These are phyloP conservation scores for Drosophila ironensis DNA, from an alignment of 1,140 invertebrate species.

Conservation along the genomic window DNA sequence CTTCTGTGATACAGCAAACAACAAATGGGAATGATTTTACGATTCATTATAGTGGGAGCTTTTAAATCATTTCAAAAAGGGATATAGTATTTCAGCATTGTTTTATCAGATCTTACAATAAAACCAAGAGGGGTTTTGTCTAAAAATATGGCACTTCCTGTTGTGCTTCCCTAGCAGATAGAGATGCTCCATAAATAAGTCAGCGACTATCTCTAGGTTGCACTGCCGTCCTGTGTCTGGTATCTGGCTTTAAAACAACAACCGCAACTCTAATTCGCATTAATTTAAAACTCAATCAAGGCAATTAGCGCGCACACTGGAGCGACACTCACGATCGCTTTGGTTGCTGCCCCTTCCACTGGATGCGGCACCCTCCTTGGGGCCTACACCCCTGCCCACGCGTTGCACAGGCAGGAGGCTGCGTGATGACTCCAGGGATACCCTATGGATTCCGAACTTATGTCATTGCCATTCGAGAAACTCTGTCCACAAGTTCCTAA, in stretches of 20 bases:
- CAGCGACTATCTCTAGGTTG: not conserved
- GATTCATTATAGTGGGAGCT: too few relatives aligned
- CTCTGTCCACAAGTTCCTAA: too few relatives aligned
- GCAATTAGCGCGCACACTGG: constrained; percentile 69
- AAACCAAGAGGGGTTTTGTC: too few relatives aligned
- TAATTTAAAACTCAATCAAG: constrained; percentile 80
- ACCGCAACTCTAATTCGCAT: constrained; percentile 73
- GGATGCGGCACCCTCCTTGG: not conserved
- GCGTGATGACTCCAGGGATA: constrained; percentile 1
- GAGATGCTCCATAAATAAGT: not conserved
- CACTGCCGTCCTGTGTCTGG: constrained; percentile 5
- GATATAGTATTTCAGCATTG: too few relatives aligned
- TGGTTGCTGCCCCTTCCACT: constrained; percentile 8
- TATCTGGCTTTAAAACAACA: constrained; percentile 33
- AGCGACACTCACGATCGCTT: constrained; percentile 47
- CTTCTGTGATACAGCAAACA: not conserved
- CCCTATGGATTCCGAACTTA: too few relatives aligned
- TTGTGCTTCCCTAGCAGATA: too few relatives aligned
- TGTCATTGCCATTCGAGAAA: too few relatives aligned
- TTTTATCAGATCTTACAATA: too few relatives aligned
- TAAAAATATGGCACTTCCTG: not conserved
- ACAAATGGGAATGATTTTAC: not conserved
- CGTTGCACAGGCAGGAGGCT: constrained; percentile 19
- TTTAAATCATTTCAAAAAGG: too few relatives aligned
- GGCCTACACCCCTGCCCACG: constrained; percentile 11